Evolutionary conservation across 2,797 vertebrate species (phyloP).

Genomic region (Cyclura pinguis): DNA sequence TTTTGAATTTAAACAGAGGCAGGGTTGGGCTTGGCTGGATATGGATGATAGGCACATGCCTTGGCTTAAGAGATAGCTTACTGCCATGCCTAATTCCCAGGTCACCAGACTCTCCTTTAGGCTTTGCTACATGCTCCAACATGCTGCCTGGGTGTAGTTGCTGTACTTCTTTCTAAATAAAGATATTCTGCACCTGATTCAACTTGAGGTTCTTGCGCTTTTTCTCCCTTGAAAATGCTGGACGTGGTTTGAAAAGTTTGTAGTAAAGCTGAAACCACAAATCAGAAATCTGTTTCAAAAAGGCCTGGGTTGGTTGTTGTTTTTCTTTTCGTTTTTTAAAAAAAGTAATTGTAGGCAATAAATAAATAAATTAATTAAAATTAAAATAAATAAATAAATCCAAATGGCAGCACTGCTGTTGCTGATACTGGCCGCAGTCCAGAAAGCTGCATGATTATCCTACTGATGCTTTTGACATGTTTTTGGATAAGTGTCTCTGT

Average conservation of each 20-base stretch:
- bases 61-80: background rate
- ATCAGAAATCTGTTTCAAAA: background rate
- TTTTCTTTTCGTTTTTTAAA: background rate
- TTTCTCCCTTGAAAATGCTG: background rate
- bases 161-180: background rate
- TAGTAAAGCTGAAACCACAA: background rate
- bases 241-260: background rate
- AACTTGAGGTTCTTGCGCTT: background rate
- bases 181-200: background rate
- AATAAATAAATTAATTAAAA: background rate
- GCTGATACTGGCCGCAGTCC: background rate
- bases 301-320: background rate
- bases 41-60: background rate
- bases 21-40: background rate
- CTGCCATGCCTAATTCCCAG: background rate
- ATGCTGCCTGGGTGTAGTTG: slow-evolving; percentile 24
- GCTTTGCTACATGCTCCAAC: background rate
- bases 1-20: background rate
- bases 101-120: background rate
- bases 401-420: background rate
- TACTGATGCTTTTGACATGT: background rate
- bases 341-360: background rate
- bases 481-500: background rate
- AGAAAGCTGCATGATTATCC: background rate
- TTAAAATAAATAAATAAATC: background rate